Evolutionary conservation across 1,140 invertebrate species (phyloP).

Genomic region (Octopus sinensis): DNA sequence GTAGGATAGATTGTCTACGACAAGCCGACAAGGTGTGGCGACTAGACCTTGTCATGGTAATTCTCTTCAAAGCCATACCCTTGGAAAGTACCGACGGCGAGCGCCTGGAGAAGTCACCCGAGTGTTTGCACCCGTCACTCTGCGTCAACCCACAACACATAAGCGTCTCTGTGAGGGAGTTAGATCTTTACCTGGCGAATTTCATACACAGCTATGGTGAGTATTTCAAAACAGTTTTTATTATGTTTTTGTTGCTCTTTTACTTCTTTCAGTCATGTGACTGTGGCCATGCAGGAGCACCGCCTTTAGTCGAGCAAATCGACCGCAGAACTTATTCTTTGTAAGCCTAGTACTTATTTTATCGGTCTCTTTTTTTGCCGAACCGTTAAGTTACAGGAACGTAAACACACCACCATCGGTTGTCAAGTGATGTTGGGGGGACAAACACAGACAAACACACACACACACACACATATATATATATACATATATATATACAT

Average conservation of each 20-base stretch:
- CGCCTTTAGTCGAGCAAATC: too few species aligned
- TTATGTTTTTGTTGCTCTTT: slow-evolving; percentile 18
- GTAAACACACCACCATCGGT: too few species aligned
- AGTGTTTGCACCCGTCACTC: slow-evolving; percentile 91
- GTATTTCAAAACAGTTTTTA: slow-evolving; percentile 27
- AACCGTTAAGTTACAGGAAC: too few species aligned
- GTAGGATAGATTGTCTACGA: slow-evolving; percentile 95
- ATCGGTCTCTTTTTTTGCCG: too few species aligned
- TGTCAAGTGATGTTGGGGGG: too few species aligned
- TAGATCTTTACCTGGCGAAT: slow-evolving; percentile 97
- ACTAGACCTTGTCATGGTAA: slow-evolving; percentile 98
- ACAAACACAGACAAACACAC: too few species aligned
- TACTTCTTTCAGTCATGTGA: too few species aligned
- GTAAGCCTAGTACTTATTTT: too few species aligned
- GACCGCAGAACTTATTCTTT: too few species aligned
- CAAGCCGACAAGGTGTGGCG: slow-evolving; percentile 99
- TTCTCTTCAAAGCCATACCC: slow-evolving; percentile 92
- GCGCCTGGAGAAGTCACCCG: slow-evolving; percentile 91
- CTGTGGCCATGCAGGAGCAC: too few species aligned
- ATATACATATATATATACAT: too few species aligned
- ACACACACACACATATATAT: too few species aligned
- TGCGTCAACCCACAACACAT: slow-evolving; percentile 99
- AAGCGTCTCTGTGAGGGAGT: slow-evolving; percentile 95
- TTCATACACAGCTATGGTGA: slow-evolving; percentile 98
- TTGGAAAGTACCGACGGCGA: slow-evolving; percentile 99